Percentiles rank a stretch among this genome's conserved stretches.
Conservation (phyloP, 1,140 invertebrate species). For the Leucophenga varia region DNA sequence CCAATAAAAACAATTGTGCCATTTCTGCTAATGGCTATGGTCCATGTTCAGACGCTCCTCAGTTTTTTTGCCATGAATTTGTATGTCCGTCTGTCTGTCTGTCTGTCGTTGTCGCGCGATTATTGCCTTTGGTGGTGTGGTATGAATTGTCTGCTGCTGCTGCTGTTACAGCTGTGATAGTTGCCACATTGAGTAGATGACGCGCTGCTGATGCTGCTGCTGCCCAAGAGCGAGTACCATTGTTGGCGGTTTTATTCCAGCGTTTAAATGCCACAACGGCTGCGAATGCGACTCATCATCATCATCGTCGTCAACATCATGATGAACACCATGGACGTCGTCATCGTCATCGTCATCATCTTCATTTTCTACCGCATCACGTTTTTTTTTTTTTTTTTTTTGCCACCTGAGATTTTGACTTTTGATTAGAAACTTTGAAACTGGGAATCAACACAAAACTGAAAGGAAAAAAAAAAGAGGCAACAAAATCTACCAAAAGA, state of each 20-base stretch:
- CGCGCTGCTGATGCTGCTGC: conserved; percentile 3
- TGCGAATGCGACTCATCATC: too few relatives aligned
- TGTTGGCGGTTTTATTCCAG: conserved; percentile 23
- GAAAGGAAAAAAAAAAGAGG: conserved; percentile 18
- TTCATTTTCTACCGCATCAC: conserved; percentile 49
- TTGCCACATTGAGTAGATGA: conserved; percentile 19
- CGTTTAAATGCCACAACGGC: conserved; percentile 9
- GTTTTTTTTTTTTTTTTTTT: conserved; percentile 40
- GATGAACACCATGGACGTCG: too few relatives aligned
- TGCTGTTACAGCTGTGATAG: conserved; percentile 15
- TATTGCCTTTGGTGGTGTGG: neutral
- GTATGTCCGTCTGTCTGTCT: conserved; percentile 9
- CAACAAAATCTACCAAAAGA: conserved; percentile 10
- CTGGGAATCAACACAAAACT: conserved; percentile 6
- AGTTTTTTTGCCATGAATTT: neutral
- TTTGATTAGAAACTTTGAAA: conserved; percentile 45
- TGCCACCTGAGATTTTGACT: conserved; percentile 45
- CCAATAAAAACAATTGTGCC: conserved; percentile 53
- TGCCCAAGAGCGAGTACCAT: conserved; percentile 21
- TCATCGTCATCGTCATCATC: conserved; percentile 33
- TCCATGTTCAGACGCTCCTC: conserved; percentile 45
- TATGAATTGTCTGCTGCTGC: neutral
- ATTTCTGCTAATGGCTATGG: conserved; percentile 45
- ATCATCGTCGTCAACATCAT: conserved; percentile 34
- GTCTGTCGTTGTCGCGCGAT: conserved; percentile 16